Evolutionary conservation across 2,888 invertebrate species (phyloP), one percentile per base, ranked within the genome.

Genomic region (Drepanosiphum platanoidis): DNA sequence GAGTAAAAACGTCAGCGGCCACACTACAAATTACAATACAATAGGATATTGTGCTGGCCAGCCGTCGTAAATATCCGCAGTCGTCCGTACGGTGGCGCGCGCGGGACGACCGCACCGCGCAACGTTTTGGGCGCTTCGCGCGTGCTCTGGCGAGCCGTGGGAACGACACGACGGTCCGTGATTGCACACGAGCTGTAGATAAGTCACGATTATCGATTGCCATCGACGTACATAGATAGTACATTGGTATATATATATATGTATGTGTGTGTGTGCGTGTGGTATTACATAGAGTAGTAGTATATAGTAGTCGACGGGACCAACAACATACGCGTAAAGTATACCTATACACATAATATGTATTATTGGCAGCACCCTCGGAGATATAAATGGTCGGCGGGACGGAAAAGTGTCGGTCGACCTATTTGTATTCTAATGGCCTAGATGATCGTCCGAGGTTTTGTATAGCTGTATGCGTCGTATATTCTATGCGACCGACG

Each of bases 151-250:
- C 1, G 22, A 30, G 32, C 74, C 74, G 82, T 74, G 82, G 64
- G 74, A 74, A 83, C 82, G 74, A 66, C 83, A 83, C 83, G 83
- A 83, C 83, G 36, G 42, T 22, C 81, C 58, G 13, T 81, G 70
- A 71, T 79, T 36, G 58, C 70, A 79, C 46, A 80, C 58, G 18
- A 34, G 61, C 9, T 36, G 39, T 61, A 42, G 68, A 80, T 80
- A 80, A 80, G 81, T 81, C 81, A 81, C 81, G 81, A 81, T 42
- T 61, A 71, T 81, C 72, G 81, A 81, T 81, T 39, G 39, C 39
- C 39, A 61, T 72, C 61, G 18, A 42, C 39, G 39, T 52, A 52
- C n/a, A n/a, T 42, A 68, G 11, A 64, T 32, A 30, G 46, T 32
- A 74, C 72, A 3, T 15, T 22, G 18, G 9, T 27, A 27, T 27